phyloP scores from a whole-genome alignment of 2,888 invertebrate genomes.

The Dryomyza anilis region DNA sequence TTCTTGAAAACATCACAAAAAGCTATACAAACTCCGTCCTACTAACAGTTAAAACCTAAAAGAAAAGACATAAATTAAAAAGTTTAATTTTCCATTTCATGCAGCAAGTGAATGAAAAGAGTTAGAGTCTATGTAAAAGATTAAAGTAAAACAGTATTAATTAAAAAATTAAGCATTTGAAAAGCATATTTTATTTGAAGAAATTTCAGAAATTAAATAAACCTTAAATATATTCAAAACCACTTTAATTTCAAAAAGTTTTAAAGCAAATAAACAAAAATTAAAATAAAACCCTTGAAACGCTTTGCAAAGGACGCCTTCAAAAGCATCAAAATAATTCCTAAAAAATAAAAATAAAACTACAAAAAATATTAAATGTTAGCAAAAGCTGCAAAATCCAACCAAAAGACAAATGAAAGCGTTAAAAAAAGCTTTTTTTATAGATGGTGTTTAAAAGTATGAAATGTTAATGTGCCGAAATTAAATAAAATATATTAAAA shows the following conservation, averaged over 20 bases:
- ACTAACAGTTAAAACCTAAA: too few species aligned
- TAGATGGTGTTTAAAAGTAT: too few species aligned
- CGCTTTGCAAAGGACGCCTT: slow-evolving; percentile 9
- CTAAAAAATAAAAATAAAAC: not conserved
- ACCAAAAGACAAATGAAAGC: not conserved
- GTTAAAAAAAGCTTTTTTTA: not conserved
- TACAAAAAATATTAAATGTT: not conserved
- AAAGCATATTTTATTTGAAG: too few species aligned
- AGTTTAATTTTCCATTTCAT: too few species aligned
- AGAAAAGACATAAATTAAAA: too few species aligned
- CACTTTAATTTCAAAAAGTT: not conserved
- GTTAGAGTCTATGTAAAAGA: too few species aligned
- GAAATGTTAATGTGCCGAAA: slow-evolving; percentile 11
- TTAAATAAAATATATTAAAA: not conserved
- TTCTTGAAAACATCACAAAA: too few species aligned
- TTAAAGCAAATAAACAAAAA: not conserved
- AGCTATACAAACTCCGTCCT: too few species aligned
- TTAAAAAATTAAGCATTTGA: too few species aligned
- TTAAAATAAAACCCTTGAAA: slow-evolving; percentile 3
- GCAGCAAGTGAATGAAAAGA: too few species aligned
- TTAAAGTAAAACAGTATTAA: too few species aligned
- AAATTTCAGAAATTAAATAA: not conserved
- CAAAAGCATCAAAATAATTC: not conserved
- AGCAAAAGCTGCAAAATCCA: not conserved
- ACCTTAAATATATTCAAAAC: not conserved